Base-by-base conservation (phyloP, 2,888 invertebrate species). In the Catotricha subobsoleta region DNA sequence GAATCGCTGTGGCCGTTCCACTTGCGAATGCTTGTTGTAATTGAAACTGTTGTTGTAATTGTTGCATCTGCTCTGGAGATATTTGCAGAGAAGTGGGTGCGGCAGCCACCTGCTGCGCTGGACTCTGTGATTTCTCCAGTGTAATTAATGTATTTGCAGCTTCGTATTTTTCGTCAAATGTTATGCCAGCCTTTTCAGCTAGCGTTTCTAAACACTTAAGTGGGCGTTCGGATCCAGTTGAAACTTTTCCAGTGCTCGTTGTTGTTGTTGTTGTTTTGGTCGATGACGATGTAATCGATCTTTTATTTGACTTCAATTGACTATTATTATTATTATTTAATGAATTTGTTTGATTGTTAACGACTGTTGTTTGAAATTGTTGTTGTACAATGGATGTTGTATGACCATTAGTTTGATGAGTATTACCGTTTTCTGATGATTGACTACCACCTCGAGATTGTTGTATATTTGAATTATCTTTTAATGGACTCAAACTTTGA, bases 131-230 rank as follows among this genome's bases (percentile, higher is more conserved):
- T 53, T 72, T 74, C 53, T 78, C 78, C 59, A 77, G 63, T 47
- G 75, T 74, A 50, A 72, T 56, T 51, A 73, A 58, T 43, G 68
- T 73, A 49, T 72, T 74, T 4, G 76, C 75, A 44, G 74, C 74
- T 58, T 78, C 77, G 66, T 77, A 78, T 58, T 77, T 77, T 56
- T 78, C 78, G 55, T 77, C 78, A 52, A 76, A 74, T 15, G 76
- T 77, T 12, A 78, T 76, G 2, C 78, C 78, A 39, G 78, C 78
- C 50, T 78, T 78, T 53, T 78, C 76, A 12, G 78, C 78, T 45
- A 78, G 65, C 1, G 77, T 78, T 55, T 78, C 78, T 46, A 78
- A 59, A 52, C 76, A 77, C 70, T 78, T 77, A 40, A 78, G 55
- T 2, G 70, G 69, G 31, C 69, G 52, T 49, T 66, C 66, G 2